Base-by-base conservation (phyloP, 2,113 vertebrate species). In the Nettapus auritus region DNA sequence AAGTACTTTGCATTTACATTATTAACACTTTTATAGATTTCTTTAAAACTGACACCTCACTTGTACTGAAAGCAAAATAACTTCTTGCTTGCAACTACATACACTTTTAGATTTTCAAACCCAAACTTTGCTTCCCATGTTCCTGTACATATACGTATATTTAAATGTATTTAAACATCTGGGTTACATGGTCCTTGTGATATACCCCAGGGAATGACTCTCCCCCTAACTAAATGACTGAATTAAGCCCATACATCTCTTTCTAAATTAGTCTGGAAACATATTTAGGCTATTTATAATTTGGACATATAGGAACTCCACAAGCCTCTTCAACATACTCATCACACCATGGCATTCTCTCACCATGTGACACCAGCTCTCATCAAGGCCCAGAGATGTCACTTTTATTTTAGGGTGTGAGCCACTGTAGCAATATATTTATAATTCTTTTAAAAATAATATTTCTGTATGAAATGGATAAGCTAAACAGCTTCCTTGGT, bases 361-460 rank as follows among this genome's bases (percentile, higher is more conserved):
- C 2, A 0, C 46, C 2, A 0, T 10, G 50, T 50, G 50, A 67
- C 46, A 77, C 16, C 44, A 67, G 56, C 29, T 86, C 25, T 87
- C 87, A 86, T 36, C 23, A 69, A 80, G 40, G 46, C 17, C 69
- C 84, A 44, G 62, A 46, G 79, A 92, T 19, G 83, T 70, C 73
- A 78, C 22, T 92, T 86, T 81, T 74, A 90, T 94, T 88, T 90
- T 63, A 67, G 36, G 28, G 13, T 62, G 73, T n/a, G 62, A 88
- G 36, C 73, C 5, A 25, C 3, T 73, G 26, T 10, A 60, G 44
- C 3, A 42, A 13, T 13, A 52, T 59, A 86, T 90, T 86, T 78
- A 42, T 16, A 81, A 36, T 25, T 78, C 36, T 63, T 94, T 94
- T 55, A 86, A 95, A 88, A 82, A 33, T 88, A 60, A 48, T 91